Percentiles rank a stretch among this genome's conserved stretches.
These are phyloP conservation scores for Pheosia tremula DNA, from an alignment of 2,888 invertebrate genomes.

Conservation along the genomic window DNA sequence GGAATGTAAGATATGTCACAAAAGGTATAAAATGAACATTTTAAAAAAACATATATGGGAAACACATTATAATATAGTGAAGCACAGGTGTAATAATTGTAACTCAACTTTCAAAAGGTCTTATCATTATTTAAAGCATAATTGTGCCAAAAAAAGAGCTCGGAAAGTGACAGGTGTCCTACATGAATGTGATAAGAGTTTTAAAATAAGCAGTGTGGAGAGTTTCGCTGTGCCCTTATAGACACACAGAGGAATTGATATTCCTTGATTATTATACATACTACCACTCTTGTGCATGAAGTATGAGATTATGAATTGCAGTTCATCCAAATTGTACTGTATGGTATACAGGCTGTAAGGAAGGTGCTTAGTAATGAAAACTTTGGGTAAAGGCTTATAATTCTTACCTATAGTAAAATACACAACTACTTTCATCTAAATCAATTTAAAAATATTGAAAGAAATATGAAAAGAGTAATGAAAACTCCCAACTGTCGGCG, in stretches of 20 bases:
- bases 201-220: conserved; percentile 1
- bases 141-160: conserved; percentile 9
- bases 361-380: too few species aligned
- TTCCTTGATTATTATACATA: background rate
- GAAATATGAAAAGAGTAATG: too few species aligned
- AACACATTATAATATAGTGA: conserved; percentile 24
- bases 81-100: conserved; percentile 38
- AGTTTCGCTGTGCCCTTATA: background rate
- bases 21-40: conserved; percentile 12
- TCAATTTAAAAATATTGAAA: too few species aligned
- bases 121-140: conserved; percentile 31
- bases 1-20: conserved; percentile 27
- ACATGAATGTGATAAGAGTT: background rate
- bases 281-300: too few species aligned
- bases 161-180: background rate
- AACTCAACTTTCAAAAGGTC: conserved; percentile 32
- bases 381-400: too few species aligned
- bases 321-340: too few species aligned
- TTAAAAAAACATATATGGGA: conserved; percentile 35
- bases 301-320: too few species aligned
- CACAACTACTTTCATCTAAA: too few species aligned
- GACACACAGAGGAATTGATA: background rate
- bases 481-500: too few species aligned
- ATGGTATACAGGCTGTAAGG: too few species aligned
- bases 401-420: too few species aligned